Conservation (phyloP, 2,888 invertebrate species). For the Helleia helle region DNA sequence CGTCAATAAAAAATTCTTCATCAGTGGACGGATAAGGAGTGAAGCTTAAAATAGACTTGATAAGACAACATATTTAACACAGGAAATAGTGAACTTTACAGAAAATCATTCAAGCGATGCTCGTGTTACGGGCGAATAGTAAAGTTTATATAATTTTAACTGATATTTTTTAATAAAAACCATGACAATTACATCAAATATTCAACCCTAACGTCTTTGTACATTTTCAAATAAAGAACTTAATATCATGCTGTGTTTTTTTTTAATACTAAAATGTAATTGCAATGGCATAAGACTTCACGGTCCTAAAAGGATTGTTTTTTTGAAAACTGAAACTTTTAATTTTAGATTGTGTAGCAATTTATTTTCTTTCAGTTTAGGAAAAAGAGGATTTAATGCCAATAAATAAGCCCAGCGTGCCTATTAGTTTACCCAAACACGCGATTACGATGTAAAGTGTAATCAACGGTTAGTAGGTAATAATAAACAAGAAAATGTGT, state of each 20-base stretch:
- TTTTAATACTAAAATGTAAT: background rate
- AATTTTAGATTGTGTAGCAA: background rate
- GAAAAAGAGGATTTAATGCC: constrained; percentile 18
- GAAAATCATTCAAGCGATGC: constrained; percentile 41
- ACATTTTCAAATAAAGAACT: background rate
- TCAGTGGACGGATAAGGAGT: too few species aligned
- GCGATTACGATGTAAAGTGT: constrained; percentile 46
- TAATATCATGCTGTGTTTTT: background rate
- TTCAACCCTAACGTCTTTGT: background rate
- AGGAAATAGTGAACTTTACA: constrained; percentile 22
- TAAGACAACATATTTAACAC: too few species aligned
- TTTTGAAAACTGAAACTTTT: too few species aligned
- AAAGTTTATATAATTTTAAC: constrained; percentile 39
- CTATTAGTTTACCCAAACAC: constrained; percentile 38
- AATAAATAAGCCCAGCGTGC: constrained; percentile 17
- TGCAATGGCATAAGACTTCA: background rate
- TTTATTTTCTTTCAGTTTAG: constrained; percentile 9
- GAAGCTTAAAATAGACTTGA: too few species aligned
- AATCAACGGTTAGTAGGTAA: constrained; percentile 24
- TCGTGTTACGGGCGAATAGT: constrained; percentile 40
- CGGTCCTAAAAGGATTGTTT: too few species aligned
- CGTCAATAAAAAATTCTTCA: too few species aligned
- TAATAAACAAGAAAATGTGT: constrained; percentile 53
- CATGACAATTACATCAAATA: background rate
- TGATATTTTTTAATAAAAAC: too few species aligned